Evolutionary conservation across 1,140 invertebrate species (phyloP).

Genomic region (Drosophila serrata): DNA sequence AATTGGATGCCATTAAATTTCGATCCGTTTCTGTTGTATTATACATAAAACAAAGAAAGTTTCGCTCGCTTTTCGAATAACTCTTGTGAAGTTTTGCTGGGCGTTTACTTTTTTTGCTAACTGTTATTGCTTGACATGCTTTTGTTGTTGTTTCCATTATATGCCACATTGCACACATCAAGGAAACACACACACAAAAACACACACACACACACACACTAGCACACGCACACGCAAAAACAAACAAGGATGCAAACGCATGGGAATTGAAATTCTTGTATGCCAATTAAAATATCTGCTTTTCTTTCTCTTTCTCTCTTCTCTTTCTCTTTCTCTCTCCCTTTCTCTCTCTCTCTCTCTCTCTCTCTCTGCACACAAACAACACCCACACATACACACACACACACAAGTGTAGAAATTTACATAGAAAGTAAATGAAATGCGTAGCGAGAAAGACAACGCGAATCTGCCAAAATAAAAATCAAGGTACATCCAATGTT

Average conservation of each 20-base stretch:
- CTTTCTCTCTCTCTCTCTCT: conserved; percentile 21
- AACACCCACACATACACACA: conserved; percentile 13
- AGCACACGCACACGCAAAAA: conserved; percentile 19
- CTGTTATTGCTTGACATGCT: conserved; percentile 61
- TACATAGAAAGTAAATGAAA: conserved; percentile 67
- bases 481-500: conserved; percentile 19
- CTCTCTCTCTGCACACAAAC: conserved; percentile 14
- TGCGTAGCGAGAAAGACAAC: conserved; percentile 54
- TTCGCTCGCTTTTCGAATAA: conserved; percentile 11
- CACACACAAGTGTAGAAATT: conserved; percentile 46
- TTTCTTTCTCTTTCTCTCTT: conserved; percentile 47
- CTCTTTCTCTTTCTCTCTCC: conserved; percentile 24
- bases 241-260: conserved; percentile 51
- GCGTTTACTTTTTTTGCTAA: conserved; percentile 58
- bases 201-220: conserved; percentile 25
- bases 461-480: conserved; percentile 57
- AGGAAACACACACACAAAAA: conserved; percentile 17
- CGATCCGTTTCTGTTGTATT: neutral
- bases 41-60: neutral
- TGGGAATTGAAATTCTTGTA: conserved; percentile 71
- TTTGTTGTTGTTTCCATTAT: conserved; percentile 58
- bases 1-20: conserved; percentile 22
- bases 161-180: conserved; percentile 46
- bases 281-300: conserved; percentile 76
- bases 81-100: conserved; percentile 35